These are phyloP conservation scores for Ambastaia sidthimunki DNA, from an alignment of 2,797 vertebrate genomes.

Conservation along the genomic window DNA sequence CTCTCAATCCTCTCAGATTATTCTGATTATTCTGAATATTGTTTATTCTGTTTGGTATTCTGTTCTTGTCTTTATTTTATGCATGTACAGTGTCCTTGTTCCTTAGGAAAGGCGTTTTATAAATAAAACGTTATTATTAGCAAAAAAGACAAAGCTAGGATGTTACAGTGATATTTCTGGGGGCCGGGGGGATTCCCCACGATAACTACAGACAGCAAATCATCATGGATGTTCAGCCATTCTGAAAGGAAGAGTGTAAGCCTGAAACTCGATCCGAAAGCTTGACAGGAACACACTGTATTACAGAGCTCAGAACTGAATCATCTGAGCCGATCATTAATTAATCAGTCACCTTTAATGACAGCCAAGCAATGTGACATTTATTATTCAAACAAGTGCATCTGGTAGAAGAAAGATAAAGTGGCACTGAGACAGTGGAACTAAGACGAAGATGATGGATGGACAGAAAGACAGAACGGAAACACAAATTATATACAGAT, in stretches of 20 bases:
- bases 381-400: slow-evolving; percentile 81
- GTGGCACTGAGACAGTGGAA: background rate
- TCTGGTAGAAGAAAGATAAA: slow-evolving; percentile 2
- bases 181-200: background rate
- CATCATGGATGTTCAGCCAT: slow-evolving; percentile 38
- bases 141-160: background rate
- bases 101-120: no score
- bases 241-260: slow-evolving; percentile 4
- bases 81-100: no score
- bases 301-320: slow-evolving; percentile 64
- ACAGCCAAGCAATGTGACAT: slow-evolving; percentile 76
- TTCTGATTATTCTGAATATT: no score
- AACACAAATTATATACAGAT: background rate
- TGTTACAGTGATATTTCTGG: background rate
- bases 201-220: slow-evolving; percentile 49
- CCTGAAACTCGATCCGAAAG: slow-evolving; percentile 47
- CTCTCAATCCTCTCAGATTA: no score
- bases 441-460: slow-evolving; percentile 13
- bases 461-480: background rate
- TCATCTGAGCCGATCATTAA: slow-evolving; percentile 77
- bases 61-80: no score
- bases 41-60: no score
- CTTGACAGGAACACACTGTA: slow-evolving; percentile 48
- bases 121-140: background rate
- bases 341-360: slow-evolving; percentile 86